Evolutionary conservation across 1,140 invertebrate genomes (phyloP).

Genomic region (Hyphantria cunea): DNA sequence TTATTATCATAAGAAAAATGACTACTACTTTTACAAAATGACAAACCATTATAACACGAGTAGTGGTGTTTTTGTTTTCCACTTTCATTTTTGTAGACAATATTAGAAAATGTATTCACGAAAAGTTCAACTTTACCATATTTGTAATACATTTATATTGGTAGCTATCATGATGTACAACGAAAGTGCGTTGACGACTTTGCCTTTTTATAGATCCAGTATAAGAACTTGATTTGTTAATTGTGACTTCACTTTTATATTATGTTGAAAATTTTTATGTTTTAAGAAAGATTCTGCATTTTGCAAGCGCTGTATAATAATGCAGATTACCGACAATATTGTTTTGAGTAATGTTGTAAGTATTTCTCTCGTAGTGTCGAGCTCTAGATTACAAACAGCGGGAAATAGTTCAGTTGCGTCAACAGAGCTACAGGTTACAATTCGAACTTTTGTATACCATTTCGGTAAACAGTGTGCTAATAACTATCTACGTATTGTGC

Average conservation of each 20-base stretch:
- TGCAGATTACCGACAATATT: constrained; percentile 20
- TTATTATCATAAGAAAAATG: no score
- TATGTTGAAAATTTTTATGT: not conserved
- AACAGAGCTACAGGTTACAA: constrained; percentile 28
- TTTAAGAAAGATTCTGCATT: not conserved
- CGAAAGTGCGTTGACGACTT: not conserved
- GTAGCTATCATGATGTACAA: no score
- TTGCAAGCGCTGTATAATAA: constrained; percentile 15
- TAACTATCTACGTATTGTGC: constrained; percentile 8
- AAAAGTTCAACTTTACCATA: not conserved
- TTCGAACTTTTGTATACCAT: constrained; percentile 29
- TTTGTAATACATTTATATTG: no score
- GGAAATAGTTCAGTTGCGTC: constrained; percentile 38
- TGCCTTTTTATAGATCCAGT: not conserved
- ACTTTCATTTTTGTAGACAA: not conserved
- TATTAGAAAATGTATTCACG: not conserved
- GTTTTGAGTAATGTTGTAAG: constrained; percentile 24
- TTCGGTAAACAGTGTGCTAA: constrained; percentile 20
- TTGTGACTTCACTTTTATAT: not conserved
- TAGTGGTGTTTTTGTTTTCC: not conserved
- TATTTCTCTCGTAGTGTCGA: constrained; percentile 25
- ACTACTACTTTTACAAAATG: not conserved
- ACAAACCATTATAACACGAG: not conserved
- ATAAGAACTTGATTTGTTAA: constrained; percentile 1
- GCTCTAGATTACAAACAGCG: constrained; percentile 34